phyloP scores from a whole-genome alignment of 2,113 vertebrate species.

The Megalops atlanticus region DNA sequence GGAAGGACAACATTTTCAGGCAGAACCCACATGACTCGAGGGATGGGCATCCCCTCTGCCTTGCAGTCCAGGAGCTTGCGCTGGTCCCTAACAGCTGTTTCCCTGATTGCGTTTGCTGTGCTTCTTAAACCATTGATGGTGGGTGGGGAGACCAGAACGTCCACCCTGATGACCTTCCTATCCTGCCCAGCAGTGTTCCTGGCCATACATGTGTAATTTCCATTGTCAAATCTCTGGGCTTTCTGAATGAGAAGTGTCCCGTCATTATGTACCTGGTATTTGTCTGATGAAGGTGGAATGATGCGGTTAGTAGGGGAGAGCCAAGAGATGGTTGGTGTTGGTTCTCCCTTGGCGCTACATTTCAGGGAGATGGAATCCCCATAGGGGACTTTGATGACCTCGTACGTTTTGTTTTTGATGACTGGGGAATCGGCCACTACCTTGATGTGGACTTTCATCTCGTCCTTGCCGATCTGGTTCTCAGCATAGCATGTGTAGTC shows the following conservation, averaged over 20 bases:
- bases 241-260: conserved; percentile 83
- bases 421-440: conserved; percentile 67
- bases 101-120: conserved; percentile 58
- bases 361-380: conserved; percentile 71
- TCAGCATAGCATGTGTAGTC: conserved; percentile 91
- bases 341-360: conserved; percentile 79
- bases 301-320: conserved; percentile 77
- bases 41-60: conserved; percentile 76
- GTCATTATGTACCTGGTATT: conserved; percentile 76
- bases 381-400: conserved; percentile 68
- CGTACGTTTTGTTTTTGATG: conserved; percentile 66
- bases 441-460: conserved; percentile 85
- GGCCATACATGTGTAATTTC: conserved; percentile 87
- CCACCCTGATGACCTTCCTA: conserved; percentile 66
- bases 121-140: conserved; percentile 73
- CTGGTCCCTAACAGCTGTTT: conserved; percentile 66
- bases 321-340: conserved; percentile 78
- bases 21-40: conserved; percentile 82
- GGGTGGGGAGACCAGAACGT: conserved; percentile 75
- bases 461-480: conserved; percentile 88
- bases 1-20: conserved; percentile 84
- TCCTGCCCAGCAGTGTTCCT: conserved; percentile 80
- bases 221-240: conserved; percentile 80
- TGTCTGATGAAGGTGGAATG: conserved; percentile 70
- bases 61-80: conserved; percentile 75